Evolutionary conservation across 2,888 invertebrate genomes (phyloP), one percentile per base, ranked within the genome.

Genomic region (Epistrophe grossulariae): DNA sequence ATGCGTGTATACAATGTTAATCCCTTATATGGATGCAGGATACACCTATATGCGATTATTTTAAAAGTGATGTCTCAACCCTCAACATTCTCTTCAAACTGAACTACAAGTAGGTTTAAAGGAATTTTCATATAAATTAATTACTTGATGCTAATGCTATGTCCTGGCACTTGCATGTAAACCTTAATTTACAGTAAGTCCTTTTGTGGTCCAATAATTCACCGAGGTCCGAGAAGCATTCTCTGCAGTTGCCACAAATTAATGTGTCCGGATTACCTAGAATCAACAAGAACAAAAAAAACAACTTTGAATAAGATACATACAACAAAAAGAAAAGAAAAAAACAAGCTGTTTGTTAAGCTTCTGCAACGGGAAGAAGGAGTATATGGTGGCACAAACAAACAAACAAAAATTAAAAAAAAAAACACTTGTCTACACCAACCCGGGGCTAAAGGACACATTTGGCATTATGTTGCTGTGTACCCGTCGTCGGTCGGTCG

Each of bases 201-300:
- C 95, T 95, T 93, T 96, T 96, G 94, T 96, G 96, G 91, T 96
- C 95, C 90, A 96, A 94, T 91, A 96, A 94, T 91, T 95, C 95
- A 91, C 95, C 95, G 87, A 96, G 94, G 91, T 95, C 95, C 89
- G 95, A 94, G 92, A 96, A 96, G 93, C 95, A 94, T 93, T 96
- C 95, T 90, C 96, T 94, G 93, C 96, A 96, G 92, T 95, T 95
- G 89, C 96, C 96, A 92, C 96, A 96, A 91, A 96, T 96, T 92
- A 96, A 94, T 91, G 96, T 95, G 92, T 96, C 96, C 88, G 95
- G 95, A 92, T 95, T 95, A 93, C 95, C 95, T 95, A 82, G 92
- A 94, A 91, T 71, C 66, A 87, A 81, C 89, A 89, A 89, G 89
- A 80, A n/a, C n/a, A 72, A 77, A 72, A 89, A 89, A 80, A 72